phyloP scores from a whole-genome alignment of 1,140 invertebrate genomes.

The Trachymyrmex septentrionalis region DNA sequence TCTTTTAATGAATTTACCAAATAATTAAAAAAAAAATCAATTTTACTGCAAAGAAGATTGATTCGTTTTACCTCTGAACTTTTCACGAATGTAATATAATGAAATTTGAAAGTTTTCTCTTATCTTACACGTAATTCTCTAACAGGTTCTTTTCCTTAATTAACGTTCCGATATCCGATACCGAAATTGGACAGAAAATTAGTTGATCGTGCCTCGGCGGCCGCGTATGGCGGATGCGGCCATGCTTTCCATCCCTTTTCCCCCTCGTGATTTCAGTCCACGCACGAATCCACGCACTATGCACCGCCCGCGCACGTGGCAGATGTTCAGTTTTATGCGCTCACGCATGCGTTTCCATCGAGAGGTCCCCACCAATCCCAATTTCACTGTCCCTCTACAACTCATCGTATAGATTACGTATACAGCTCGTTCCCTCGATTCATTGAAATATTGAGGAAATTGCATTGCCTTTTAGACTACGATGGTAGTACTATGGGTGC shows the following conservation, averaged over 20 bases:
- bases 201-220: conserved; percentile 23
- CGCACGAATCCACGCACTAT: conserved; percentile 75
- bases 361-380: conserved; percentile 52
- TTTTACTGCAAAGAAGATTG: conserved; percentile 1
- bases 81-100: conserved; percentile 30
- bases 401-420: conserved; percentile 13
- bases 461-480: not conserved
- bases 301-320: conserved; percentile 81
- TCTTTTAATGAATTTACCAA: conserved; percentile 19
- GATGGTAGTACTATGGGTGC: not conserved
- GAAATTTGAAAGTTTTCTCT: not conserved
- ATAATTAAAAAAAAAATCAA: conserved; percentile 22
- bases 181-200: conserved; percentile 1
- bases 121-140: not conserved
- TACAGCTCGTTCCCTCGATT: conserved; percentile 17
- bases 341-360: conserved; percentile 76
- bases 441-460: conserved; percentile 19
- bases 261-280: conserved; percentile 76
- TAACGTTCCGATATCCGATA: not conserved
- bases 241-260: conserved; percentile 77
- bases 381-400: conserved; percentile 39
- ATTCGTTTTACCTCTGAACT: conserved; percentile 14
- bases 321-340: conserved; percentile 78
- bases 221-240: conserved; percentile 80
- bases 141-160: conserved; percentile 34